A percentile compares a stretch with the other conserved stretches of the same genome.
Evolutionary conservation across 2,797 vertebrate genomes (phyloP).

Genomic region (Lepilemur septentrionalis): DNA sequence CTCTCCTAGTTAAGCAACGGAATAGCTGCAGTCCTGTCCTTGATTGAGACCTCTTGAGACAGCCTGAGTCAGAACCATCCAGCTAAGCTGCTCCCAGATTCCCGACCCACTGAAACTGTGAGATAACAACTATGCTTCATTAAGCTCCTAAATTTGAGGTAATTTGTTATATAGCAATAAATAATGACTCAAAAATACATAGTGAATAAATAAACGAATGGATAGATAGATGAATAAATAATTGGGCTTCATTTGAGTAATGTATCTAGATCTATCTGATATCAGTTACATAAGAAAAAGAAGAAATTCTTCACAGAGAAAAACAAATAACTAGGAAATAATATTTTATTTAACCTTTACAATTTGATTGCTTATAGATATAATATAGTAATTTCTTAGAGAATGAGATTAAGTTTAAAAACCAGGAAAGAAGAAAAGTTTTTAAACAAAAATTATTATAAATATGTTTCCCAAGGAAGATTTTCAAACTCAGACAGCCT

Average conservation of each 20-base stretch:
- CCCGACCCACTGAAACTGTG: neutral
- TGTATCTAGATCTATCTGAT: neutral
- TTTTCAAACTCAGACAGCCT: conserved; percentile 1
- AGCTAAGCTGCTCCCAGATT: neutral
- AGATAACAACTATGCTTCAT: neutral
- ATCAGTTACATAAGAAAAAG: neutral
- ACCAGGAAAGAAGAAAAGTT: neutral
- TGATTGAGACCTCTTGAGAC: neutral
- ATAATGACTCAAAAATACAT: neutral
- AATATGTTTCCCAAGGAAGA: neutral
- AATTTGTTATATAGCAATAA: neutral
- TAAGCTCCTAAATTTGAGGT: neutral
- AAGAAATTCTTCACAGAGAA: neutral
- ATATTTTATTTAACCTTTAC: neutral
- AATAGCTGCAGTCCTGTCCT: neutral
- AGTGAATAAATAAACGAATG: neutral
- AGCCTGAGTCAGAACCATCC: neutral
- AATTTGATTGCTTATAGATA: neutral
- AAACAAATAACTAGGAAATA: neutral
- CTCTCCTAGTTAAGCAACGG: neutral
- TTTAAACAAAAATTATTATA: conserved; percentile 29
- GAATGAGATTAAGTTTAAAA: neutral
- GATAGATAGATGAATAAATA: neutral
- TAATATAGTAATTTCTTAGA: neutral
- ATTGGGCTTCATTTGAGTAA: neutral